Percentiles rank a stretch among this genome's conserved stretches.
These are phyloP conservation scores for Eclectus roratus DNA, from an alignment of 2,113 vertebrate genomes.

Conservation along the genomic window DNA sequence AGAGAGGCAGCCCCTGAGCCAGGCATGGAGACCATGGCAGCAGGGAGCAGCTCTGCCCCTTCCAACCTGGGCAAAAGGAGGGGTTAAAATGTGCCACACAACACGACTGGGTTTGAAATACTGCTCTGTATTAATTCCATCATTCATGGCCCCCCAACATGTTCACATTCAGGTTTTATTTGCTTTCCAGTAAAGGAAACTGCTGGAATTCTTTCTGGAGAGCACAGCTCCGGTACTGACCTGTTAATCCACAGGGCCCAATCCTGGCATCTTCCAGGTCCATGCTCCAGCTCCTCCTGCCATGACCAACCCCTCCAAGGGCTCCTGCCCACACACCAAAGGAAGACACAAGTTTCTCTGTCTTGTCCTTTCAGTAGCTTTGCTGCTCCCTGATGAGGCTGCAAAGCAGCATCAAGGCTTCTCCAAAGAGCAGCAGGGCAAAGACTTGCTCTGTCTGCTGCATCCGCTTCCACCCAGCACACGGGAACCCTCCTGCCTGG, in stretches of 20 bases:
- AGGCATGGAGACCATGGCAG: accelerated
- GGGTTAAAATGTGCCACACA: neutral
- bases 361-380: neutral
- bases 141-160: neutral
- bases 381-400: neutral
- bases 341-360: neutral
- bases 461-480: neutral
- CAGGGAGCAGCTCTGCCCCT: neutral
- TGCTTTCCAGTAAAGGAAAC: neutral
- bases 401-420: neutral
- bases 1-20: neutral
- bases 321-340: accelerated
- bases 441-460: neutral
- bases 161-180: neutral
- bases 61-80: neutral
- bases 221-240: neutral
- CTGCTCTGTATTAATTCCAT: accelerated
- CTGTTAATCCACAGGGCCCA: neutral
- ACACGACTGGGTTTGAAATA: accelerated
- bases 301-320: accelerated
- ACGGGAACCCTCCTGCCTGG: neutral
- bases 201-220: neutral
- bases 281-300: neutral
- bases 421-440: neutral
- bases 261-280: neutral